Evolutionary conservation across 2,888 invertebrate genomes (phyloP), one percentile per base, ranked within the genome.

Genomic region (Ganaspis brasiliensis): DNA sequence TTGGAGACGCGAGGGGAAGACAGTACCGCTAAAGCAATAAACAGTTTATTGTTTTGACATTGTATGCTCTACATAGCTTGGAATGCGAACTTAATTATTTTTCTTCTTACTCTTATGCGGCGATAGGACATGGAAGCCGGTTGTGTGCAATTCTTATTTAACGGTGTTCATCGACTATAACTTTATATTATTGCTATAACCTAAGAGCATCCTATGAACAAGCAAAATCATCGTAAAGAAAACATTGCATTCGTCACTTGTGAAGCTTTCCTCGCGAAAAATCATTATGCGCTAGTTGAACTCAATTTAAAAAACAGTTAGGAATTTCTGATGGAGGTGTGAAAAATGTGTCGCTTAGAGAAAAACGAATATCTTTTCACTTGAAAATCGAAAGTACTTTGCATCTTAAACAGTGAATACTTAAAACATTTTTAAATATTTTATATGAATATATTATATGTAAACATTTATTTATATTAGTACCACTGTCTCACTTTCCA

Each of bases 1-100:
- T 6, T 14, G 16, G 59, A 14, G 26, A n/a, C 6, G 31, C 1
- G 16, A n/a, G 31, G 8, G 59, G 8, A 35, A n/a, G 31, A 59
- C 31, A 31, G 59, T 59, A 31, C 59, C 59, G 59, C 75, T 59
- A 71, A 72, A 63, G 75, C 80, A 77, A 81, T 80, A 79, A 79
- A 79, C 71, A 76, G 77, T 77, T 81, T 80, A 80, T 80, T 76
- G 81, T 81, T 81, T 77, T 73, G 73, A 80, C 81, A 81, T 81
- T 75, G 73, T 74, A 74, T 67, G 73, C 77, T 71, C 75, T 63
- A 77, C 56, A 80, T 81, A 81, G 57, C 57, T 21, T 55, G 81
- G 81, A 81, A 81, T 81, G 80, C 75, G 75, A 75, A 73, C 73
- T 77, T 77, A 59, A 72, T 77, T 77, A 77, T 70, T 73, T 77